These are phyloP conservation scores for Agrilus mali DNA, from an alignment of 2,888 invertebrate genomes.

Conservation along the genomic window DNA sequence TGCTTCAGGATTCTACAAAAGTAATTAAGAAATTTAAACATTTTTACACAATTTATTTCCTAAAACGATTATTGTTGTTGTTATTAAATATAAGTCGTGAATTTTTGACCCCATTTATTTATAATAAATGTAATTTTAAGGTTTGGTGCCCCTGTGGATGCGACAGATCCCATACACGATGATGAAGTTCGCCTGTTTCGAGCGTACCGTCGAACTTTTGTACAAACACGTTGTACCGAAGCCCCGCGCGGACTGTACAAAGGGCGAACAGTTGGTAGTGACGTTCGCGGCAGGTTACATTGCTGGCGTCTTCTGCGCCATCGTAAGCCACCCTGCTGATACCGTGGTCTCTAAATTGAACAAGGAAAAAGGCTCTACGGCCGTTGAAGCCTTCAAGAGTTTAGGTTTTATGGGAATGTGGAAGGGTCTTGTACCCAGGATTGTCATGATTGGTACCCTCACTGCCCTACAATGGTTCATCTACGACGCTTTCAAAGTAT, in stretches of 20 bases:
- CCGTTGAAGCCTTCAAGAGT: conserved; percentile 59
- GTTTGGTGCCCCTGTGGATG: conserved; percentile 92
- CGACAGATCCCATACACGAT: conserved; percentile 99
- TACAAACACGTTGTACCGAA: conserved; percentile 88
- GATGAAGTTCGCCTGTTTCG: conserved; percentile 99
- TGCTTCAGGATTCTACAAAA: conserved; percentile 80
- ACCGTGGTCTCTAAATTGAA: conserved; percentile 96
- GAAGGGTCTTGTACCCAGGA: conserved; percentile 86
- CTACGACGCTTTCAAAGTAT: conserved; percentile 78
- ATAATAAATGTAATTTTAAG: too few relatives aligned
- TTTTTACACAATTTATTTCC: too few relatives aligned
- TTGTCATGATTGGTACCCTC: conserved; percentile 94
- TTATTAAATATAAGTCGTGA: background rate
- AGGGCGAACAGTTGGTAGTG: conserved; percentile 87
- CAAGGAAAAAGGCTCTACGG: conserved; percentile 74
- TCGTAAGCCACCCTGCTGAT: conserved; percentile 98
- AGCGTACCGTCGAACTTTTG: conserved; percentile 86
- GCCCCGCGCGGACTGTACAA: conserved; percentile 80
- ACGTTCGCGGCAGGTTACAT: conserved; percentile 97
- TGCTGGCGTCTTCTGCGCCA: conserved; percentile 97
- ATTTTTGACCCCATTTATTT: too few relatives aligned
- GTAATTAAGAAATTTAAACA: conserved; percentile 4
- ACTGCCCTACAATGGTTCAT: conserved; percentile 97
- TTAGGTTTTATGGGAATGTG: conserved; percentile 68
- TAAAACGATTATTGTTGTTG: conserved; percentile 4